phyloP scores from a whole-genome alignment of 2,113 vertebrate species.

The Albula goreensis region DNA sequence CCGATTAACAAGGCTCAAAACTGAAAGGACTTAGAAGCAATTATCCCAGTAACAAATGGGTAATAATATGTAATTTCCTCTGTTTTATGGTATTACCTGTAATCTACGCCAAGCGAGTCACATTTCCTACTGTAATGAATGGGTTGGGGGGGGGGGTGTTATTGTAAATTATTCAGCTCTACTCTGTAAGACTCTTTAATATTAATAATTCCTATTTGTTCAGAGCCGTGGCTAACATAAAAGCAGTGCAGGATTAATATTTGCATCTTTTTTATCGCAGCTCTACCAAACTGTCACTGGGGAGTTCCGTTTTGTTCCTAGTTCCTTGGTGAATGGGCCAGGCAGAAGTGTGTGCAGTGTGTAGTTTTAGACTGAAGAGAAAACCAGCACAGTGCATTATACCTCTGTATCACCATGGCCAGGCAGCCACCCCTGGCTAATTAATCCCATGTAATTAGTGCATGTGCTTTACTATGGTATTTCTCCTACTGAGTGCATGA shows the following conservation, averaged over 20 bases:
- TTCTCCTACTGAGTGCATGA: conserved; percentile 44
- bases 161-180: conserved; percentile 45
- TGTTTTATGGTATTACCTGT: conserved; percentile 65
- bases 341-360: conserved; percentile 31
- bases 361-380: conserved; percentile 41
- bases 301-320: conserved; percentile 45
- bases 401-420: conserved; percentile 35
- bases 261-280: conserved; percentile 43
- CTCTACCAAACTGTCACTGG: conserved; percentile 42
- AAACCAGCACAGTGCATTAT: conserved; percentile 39
- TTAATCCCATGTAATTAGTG: conserved; percentile 66
- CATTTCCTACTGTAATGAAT: conserved; percentile 48
- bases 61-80: conserved; percentile 65
- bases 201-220: conserved; percentile 52
- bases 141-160: not conserved
- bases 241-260: conserved; percentile 45
- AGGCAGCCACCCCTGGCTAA: conserved; percentile 44
- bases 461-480: conserved; percentile 42
- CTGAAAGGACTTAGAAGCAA: conserved; percentile 72
- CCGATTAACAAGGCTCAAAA: conserved; percentile 67
- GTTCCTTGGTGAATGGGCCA: conserved; percentile 40
- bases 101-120: conserved; percentile 57
- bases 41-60: conserved; percentile 70
- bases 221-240: conserved; percentile 43
- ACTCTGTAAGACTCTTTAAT: conserved; percentile 43